phyloP scores from a whole-genome alignment of 2,888 invertebrate species.

The Saturnia japonica region DNA sequence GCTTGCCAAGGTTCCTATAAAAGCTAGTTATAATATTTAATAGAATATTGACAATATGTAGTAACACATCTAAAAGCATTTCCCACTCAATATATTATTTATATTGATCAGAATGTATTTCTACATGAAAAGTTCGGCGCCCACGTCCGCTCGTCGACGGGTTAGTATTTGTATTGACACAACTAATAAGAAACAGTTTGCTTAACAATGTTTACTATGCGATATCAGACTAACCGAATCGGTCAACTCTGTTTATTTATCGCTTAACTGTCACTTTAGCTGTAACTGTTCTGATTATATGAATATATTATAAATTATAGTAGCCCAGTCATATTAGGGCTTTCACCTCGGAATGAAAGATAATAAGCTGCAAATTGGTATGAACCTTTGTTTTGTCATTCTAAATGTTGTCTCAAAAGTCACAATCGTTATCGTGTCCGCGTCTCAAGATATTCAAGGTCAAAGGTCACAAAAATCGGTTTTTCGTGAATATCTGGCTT shows the following conservation, averaged over 20 bases:
- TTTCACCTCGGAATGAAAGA: too few species aligned
- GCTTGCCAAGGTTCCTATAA: too few species aligned
- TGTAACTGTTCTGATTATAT: background rate
- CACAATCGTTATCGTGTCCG: too few species aligned
- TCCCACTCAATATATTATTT: background rate
- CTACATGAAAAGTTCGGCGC: background rate
- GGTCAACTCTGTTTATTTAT: constrained; percentile 23
- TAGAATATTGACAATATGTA: background rate
- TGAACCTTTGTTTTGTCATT: too few species aligned
- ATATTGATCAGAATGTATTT: background rate
- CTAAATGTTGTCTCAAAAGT: too few species aligned
- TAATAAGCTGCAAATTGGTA: too few species aligned
- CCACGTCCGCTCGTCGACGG: background rate
- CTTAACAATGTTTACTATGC: constrained; percentile 29
- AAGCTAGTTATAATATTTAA: too few species aligned
- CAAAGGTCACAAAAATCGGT: too few species aligned
- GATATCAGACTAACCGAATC: constrained; percentile 31
- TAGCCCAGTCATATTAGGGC: too few species aligned
- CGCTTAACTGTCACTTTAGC: constrained; percentile 20
- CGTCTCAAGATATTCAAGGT: too few species aligned
- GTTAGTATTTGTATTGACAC: constrained; percentile 16
- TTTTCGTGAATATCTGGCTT: too few species aligned
- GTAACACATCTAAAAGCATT: background rate
- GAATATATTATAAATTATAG: too few species aligned
- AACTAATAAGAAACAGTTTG: constrained; percentile 19